Conservation (phyloP, 2,113 vertebrate genomes). For the Rhinoderma darwinii region DNA sequence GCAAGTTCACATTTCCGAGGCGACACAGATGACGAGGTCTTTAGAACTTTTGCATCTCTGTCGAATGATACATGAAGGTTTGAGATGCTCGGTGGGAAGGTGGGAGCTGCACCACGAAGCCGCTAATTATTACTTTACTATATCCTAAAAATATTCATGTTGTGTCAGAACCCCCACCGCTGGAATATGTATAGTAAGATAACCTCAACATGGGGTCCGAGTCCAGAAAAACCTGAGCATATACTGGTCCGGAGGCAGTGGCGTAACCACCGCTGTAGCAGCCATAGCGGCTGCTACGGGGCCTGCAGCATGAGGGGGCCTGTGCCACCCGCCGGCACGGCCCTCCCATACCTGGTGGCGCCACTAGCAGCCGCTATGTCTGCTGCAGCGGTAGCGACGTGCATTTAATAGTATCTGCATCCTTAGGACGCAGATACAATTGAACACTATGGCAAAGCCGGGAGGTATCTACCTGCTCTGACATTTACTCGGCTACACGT, state of each 20-base stretch:
- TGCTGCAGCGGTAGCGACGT: too few relatives aligned
- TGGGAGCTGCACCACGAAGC: background rate
- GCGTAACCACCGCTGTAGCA: too few relatives aligned
- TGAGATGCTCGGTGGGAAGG: background rate
- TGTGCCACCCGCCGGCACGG: too few relatives aligned
- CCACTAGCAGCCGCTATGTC: too few relatives aligned
- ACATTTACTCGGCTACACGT: too few relatives aligned
- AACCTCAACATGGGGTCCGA: background rate
- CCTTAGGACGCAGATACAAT: too few relatives aligned
- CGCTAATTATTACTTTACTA: background rate
- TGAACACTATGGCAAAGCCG: too few relatives aligned
- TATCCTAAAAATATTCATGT: background rate
- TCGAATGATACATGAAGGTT: conserved; percentile 10
- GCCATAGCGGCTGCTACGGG: too few relatives aligned
- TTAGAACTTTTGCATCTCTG: conserved; percentile 13
- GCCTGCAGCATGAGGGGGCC: too few relatives aligned
- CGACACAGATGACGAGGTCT: background rate
- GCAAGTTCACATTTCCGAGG: conserved; percentile 40
- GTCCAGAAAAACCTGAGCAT: background rate
- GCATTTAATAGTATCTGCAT: too few relatives aligned
- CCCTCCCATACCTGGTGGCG: too few relatives aligned
- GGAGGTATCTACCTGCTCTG: too few relatives aligned
- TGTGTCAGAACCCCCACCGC: background rate
- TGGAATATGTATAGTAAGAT: background rate
- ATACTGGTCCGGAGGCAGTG: background rate